phyloP scores from a whole-genome alignment of 2,113 vertebrate species.

The Dipodomys stephensi region DNA sequence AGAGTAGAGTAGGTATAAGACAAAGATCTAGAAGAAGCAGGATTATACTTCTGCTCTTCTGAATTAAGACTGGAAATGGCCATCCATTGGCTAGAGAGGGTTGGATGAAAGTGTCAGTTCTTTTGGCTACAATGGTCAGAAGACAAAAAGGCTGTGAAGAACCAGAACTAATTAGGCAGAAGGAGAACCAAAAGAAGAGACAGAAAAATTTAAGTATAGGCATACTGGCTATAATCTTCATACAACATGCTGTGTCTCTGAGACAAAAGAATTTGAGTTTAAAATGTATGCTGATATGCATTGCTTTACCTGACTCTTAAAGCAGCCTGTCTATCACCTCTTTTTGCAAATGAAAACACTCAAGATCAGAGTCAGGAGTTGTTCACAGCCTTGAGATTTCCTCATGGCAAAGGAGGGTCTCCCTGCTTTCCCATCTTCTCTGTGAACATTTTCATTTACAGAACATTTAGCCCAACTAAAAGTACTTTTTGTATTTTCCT shows the following conservation, averaged over 20 bases:
- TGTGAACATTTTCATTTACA: background rate
- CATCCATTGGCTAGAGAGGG: background rate
- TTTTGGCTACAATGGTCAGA: background rate
- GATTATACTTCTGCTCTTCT: background rate
- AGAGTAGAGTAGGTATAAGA: background rate
- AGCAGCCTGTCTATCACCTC: background rate
- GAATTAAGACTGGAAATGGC: background rate
- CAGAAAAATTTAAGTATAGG: background rate
- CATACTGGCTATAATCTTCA: background rate
- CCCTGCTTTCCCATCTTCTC: accelerated
- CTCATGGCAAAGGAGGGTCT: background rate
- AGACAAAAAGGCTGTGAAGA: background rate
- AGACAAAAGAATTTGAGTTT: background rate
- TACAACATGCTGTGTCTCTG: accelerated
- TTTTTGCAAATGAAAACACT: background rate
- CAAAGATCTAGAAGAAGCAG: background rate
- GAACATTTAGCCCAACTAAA: background rate
- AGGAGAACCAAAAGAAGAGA: background rate
- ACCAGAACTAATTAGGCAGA: background rate
- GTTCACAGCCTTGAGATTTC: background rate
- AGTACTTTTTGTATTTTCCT: background rate
- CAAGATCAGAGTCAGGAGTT: background rate
- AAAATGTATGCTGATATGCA: background rate
- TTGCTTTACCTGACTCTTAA: background rate
- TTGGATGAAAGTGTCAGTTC: no score